Percentiles rank a stretch among this genome's conserved stretches.
phyloP scores from a whole-genome alignment of 1,140 invertebrate species.

The Drosophila albomicans region DNA sequence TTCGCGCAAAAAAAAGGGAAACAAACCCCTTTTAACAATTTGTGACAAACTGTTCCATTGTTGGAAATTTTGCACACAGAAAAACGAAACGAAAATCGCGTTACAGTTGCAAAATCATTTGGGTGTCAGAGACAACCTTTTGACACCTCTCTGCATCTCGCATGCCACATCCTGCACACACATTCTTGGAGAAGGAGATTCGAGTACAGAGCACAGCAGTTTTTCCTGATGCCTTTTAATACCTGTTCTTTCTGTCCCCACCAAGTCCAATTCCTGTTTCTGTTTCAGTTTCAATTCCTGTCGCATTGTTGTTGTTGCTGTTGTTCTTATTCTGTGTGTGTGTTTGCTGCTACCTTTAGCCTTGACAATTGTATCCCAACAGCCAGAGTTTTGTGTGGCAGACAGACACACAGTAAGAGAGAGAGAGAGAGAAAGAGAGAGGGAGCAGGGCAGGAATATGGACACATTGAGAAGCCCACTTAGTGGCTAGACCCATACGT shows the following conservation, averaged over 20 bases:
- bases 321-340: too few relatives aligned
- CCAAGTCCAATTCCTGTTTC: constrained; percentile 21
- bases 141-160: too few relatives aligned
- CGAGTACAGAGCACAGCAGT: not conserved
- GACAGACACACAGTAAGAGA: not conserved
- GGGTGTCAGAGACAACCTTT: too few relatives aligned
- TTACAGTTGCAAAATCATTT: too few relatives aligned
- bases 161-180: not conserved
- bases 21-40: too few relatives aligned
- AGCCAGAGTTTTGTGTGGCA: constrained; percentile 29
- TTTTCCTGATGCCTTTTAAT: constrained; percentile 47
- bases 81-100: too few relatives aligned
- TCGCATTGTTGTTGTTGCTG: not conserved
- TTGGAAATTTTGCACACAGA: too few relatives aligned
- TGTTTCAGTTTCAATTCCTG: not conserved
- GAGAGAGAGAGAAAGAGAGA: not conserved
- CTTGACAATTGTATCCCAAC: constrained; percentile 52
- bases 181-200: too few relatives aligned
- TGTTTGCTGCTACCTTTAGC: constrained; percentile 41
- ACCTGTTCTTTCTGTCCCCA: constrained; percentile 29
- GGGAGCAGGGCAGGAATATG: not conserved
- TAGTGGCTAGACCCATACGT: constrained; percentile 52
- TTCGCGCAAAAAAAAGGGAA: too few relatives aligned
- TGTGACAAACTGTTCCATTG: too few relatives aligned
- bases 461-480: constrained; percentile 52